phyloP scores from a whole-genome alignment of 2,888 invertebrate genomes.

The Bombylius major region DNA sequence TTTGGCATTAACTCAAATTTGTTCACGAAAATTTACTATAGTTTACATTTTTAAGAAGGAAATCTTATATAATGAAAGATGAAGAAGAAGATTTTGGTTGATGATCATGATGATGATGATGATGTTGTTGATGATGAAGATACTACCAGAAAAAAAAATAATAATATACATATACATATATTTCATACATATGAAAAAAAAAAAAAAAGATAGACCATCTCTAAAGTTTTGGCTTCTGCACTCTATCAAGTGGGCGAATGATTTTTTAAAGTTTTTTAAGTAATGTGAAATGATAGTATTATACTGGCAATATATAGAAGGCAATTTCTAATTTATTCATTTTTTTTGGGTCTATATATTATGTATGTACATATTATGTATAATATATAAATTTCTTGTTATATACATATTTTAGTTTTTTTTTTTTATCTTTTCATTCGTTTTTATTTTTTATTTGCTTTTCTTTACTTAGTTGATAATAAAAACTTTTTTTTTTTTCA shows the following conservation, averaged over 20 bases:
- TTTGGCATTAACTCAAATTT: slow-evolving; percentile 8
- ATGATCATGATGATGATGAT: neutral
- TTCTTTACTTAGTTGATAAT: neutral
- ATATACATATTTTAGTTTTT: too few relatives aligned
- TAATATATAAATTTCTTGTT: too few relatives aligned
- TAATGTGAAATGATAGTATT: neutral
- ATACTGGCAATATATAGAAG: too few relatives aligned
- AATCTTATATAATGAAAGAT: neutral
- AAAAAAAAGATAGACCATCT: neutral
- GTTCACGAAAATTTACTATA: slow-evolving; percentile 5
- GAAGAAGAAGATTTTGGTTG: neutral
- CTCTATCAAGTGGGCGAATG: slow-evolving; percentile 6
- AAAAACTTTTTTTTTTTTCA: neutral
- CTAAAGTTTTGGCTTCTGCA: neutral
- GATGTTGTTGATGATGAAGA: neutral
- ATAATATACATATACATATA: too few relatives aligned
- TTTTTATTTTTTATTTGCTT: neutral
- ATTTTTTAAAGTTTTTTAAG: neutral
- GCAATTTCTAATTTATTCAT: too few relatives aligned
- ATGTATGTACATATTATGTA: neutral
- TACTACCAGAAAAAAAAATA: neutral
- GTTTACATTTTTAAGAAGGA: neutral
- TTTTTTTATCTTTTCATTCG: neutral
- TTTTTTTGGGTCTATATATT: neutral
- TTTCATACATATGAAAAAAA: too few relatives aligned